Percentiles rank a stretch among this genome's conserved stretches.
Evolutionary conservation across 2,888 invertebrate genomes (phyloP).

Genomic region (Argynnis bischoffii): DNA sequence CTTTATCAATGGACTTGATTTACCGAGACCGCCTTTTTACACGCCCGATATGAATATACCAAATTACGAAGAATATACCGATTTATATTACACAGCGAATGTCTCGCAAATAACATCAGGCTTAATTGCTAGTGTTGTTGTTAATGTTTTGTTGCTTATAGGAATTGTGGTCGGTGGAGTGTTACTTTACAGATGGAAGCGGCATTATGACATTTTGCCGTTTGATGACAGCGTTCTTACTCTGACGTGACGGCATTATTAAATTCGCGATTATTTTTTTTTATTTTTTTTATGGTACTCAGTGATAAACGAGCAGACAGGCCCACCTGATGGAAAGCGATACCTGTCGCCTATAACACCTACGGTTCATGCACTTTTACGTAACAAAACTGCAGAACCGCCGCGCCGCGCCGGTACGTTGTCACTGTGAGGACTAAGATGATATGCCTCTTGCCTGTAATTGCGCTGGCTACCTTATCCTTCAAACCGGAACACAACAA

Average conservation of each 20-base stretch:
- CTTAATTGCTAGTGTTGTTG: slow-evolving; percentile 55
- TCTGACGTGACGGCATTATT: slow-evolving; percentile 37
- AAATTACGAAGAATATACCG: slow-evolving; percentile 23
- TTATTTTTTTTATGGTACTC: too few species aligned
- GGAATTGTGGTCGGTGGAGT: slow-evolving; percentile 48
- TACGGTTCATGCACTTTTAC: too few species aligned
- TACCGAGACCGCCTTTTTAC: slow-evolving; percentile 41
- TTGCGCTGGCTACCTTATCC: too few species aligned
- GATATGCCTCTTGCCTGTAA: too few species aligned
- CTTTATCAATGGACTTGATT: slow-evolving; percentile 55
- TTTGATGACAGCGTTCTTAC: slow-evolving; percentile 48
- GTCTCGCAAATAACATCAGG: slow-evolving; percentile 42
- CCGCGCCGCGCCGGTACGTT: too few species aligned
- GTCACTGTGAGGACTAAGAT: too few species aligned
- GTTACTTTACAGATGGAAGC: slow-evolving; percentile 53
- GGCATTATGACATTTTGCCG: slow-evolving; percentile 49
- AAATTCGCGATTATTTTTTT: too few species aligned
- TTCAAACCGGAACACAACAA: too few species aligned
- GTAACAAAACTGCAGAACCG: too few species aligned
- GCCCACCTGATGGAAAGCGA: too few species aligned
- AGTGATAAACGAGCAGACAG: too few species aligned
- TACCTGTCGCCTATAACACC: too few species aligned
- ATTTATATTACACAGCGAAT: slow-evolving; percentile 25
- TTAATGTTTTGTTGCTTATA: slow-evolving; percentile 57
- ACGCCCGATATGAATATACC: slow-evolving; percentile 15